Evolutionary conservation across 2,797 vertebrate species (phyloP).

Genomic region (Spinus olivaceus): DNA sequence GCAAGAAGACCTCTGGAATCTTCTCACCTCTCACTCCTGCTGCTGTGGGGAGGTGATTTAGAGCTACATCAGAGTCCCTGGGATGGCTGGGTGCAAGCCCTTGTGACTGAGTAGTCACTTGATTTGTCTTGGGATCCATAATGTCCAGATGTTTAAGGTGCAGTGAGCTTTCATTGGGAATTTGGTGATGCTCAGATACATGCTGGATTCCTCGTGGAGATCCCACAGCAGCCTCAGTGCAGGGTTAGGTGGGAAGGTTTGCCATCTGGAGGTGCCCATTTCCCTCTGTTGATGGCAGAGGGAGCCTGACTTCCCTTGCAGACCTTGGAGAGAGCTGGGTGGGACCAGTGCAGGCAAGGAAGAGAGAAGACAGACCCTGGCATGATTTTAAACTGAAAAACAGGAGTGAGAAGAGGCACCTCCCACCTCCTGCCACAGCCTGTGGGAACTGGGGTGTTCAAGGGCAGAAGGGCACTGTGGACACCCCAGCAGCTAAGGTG

Average conservation of each 20-base stretch:
- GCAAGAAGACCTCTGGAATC: background rate
- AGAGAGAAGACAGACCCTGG: background rate
- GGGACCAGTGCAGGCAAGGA: background rate
- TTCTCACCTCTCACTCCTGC: background rate
- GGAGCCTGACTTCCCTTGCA: background rate
- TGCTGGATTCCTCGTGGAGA: background rate
- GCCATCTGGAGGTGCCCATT: background rate
- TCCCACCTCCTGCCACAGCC: background rate
- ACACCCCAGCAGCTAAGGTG: background rate
- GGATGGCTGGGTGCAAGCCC: background rate
- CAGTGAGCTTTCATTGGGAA: background rate
- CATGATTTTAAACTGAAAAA: background rate
- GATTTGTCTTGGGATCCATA: fast-evolving
- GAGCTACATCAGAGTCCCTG: background rate
- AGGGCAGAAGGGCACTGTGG: background rate
- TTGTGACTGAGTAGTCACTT: background rate
- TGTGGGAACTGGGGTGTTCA: background rate
- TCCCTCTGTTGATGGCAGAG: background rate
- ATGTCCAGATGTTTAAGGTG: background rate
- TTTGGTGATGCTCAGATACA: background rate
- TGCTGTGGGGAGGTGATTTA: background rate
- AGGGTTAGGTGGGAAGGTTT: background rate
- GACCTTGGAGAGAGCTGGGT: background rate
- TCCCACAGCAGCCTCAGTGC: background rate
- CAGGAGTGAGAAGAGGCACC: background rate